phyloP scores from a whole-genome alignment of 1,140 invertebrate species.

The Zeugodacus cucurbitae region DNA sequence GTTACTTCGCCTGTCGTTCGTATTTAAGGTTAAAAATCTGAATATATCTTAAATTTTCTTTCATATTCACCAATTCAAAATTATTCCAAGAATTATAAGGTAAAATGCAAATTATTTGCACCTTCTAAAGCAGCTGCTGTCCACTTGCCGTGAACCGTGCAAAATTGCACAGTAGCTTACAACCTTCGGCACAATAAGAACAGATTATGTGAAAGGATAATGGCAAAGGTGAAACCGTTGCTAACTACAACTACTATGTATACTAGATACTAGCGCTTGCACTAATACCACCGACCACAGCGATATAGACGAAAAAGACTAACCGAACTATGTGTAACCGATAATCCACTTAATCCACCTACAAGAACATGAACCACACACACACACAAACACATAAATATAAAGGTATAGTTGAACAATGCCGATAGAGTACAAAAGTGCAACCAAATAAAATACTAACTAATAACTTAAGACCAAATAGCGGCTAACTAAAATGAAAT shows the following conservation, averaged over 20 bases:
- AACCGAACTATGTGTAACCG: neutral
- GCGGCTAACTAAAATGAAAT: neutral
- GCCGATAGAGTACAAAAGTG: neutral
- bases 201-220: constrained; percentile 31
- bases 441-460: neutral
- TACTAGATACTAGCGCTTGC: neutral
- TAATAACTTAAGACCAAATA: neutral
- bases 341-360: constrained; percentile 27
- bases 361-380: neutral
- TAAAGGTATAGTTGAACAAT: neutral
- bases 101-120: neutral
- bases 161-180: neutral
- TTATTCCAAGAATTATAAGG: neutral
- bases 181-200: neutral
- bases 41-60: neutral
- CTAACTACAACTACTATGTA: neutral
- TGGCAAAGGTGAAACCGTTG: neutral
- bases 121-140: neutral
- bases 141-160: neutral
- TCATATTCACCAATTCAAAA: neutral
- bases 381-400: neutral
- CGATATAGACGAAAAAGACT: neutral
- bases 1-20: too few species aligned
- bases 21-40: neutral
- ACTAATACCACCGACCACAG: neutral